phyloP scores from a whole-genome alignment of 2,888 invertebrate genomes.

The Acanthosepion lycidas region DNA sequence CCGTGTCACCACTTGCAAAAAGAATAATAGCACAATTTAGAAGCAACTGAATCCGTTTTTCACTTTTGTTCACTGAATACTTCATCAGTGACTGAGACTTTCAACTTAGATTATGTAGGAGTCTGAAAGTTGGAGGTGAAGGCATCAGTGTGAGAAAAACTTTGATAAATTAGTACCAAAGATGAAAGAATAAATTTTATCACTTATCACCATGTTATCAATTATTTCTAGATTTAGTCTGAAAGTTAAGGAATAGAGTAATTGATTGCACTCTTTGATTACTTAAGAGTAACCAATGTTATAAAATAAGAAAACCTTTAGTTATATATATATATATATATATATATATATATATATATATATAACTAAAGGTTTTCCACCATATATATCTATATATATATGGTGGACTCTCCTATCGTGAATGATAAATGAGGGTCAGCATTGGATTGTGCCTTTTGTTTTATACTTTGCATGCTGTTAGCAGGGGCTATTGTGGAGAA shows the following conservation, averaged over 20 bases:
- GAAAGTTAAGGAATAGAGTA: neutral
- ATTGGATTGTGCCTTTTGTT: too few relatives aligned
- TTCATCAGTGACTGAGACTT: neutral
- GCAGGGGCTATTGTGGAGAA: too few relatives aligned
- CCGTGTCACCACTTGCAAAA: neutral
- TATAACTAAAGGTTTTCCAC: too few relatives aligned
- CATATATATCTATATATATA: constrained; percentile 1
- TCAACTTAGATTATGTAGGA: neutral
- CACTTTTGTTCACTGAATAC: neutral
- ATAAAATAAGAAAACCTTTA: too few relatives aligned
- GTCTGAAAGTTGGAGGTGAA: neutral
- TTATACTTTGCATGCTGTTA: too few relatives aligned
- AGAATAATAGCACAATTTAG: neutral
- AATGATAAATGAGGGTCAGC: too few relatives aligned
- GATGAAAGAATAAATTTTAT: neutral
- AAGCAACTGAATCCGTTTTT: neutral
- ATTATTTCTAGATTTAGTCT: neutral
- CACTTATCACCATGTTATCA: neutral
- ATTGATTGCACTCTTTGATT: too few relatives aligned
- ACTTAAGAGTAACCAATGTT: too few relatives aligned
- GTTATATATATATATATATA: neutral
- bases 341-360: constrained; percentile 22
- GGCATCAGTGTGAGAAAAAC: neutral
- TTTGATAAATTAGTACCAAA: neutral
- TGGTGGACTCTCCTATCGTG: neutral